These are phyloP conservation scores for Rhinopomastus cyanomelas DNA, from an alignment of 2,113 vertebrate species.

Conservation along the genomic window DNA sequence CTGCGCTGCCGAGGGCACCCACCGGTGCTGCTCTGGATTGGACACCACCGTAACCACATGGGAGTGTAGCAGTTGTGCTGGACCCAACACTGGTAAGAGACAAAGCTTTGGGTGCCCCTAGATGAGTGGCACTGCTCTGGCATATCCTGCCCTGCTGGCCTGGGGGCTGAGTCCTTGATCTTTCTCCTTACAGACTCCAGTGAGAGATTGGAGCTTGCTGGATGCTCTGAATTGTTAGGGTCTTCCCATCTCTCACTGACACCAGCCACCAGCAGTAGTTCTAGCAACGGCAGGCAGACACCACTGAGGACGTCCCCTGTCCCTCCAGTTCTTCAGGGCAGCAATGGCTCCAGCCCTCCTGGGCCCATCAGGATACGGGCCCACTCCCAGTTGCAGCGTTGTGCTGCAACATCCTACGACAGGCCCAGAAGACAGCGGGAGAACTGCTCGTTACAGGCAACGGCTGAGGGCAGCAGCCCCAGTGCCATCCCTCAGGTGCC, in stretches of 20 bases:
- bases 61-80: neutral
- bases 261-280: no score
- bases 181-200: neutral
- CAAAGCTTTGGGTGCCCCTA: neutral
- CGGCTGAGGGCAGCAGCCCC: no score
- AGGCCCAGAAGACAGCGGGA: no score
- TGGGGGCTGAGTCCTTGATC: neutral
- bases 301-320: no score
- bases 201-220: neutral
- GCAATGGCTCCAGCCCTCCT: no score
- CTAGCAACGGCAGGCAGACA: no score
- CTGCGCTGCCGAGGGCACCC: neutral
- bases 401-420: no score
- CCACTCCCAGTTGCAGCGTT: no score
- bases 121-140: neutral
- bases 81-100: neutral
- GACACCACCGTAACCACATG: rapidly evolving
- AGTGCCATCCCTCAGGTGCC: neutral
- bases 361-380: no score
- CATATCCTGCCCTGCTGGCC: neutral
- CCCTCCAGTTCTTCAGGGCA: no score
- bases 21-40: neutral
- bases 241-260: neutral
- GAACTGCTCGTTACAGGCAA: no score
- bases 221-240: neutral